A percentile compares a stretch with the other conserved stretches of the same genome.
Evolutionary conservation across 2,888 invertebrate genomes (phyloP).

Genomic region (Drosophila austrosaltans): DNA sequence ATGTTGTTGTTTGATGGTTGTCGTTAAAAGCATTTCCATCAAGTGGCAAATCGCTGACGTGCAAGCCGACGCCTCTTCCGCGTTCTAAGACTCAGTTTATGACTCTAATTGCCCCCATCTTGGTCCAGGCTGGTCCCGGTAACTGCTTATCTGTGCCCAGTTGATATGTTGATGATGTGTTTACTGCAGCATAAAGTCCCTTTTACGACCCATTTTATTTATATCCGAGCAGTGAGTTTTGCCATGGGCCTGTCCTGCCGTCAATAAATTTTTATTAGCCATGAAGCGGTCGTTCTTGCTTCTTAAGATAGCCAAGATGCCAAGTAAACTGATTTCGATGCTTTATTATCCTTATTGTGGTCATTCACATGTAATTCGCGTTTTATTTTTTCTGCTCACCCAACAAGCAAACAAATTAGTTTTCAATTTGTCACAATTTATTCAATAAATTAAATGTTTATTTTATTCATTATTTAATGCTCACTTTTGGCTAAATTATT

Average conservation of each 20-base stretch:
- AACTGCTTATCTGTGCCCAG: constrained; percentile 76
- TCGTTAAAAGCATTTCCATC: constrained; percentile 35
- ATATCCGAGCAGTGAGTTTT: constrained; percentile 59
- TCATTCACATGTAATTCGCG: constrained; percentile 64
- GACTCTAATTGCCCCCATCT: constrained; percentile 72
- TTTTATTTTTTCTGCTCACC: constrained; percentile 49
- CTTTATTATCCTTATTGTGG: constrained; percentile 68
- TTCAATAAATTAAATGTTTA: background rate
- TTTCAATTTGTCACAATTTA: constrained; percentile 61
- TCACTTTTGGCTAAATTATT: background rate
- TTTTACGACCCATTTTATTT: constrained; percentile 81
- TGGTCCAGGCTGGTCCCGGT: constrained; percentile 61
- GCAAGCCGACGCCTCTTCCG: constrained; percentile 71
- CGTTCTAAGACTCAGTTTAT: constrained; percentile 70
- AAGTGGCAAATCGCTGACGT: constrained; percentile 56
- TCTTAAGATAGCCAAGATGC: constrained; percentile 48
- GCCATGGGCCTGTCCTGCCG: constrained; percentile 59
- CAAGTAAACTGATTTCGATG: constrained; percentile 73
- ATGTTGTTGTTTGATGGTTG: constrained; percentile 41
- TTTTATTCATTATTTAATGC: constrained; percentile 6
- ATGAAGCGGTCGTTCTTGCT: constrained; percentile 71
- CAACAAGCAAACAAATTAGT: constrained; percentile 58
- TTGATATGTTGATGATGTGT: constrained; percentile 82
- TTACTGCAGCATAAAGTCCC: constrained; percentile 82
- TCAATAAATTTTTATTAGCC: constrained; percentile 80